A percentile compares a stretch with the other conserved stretches of the same genome.
These are phyloP conservation scores for Latrodectus geometricus DNA, from an alignment of 1,140 invertebrate genomes.

Conservation along the genomic window DNA sequence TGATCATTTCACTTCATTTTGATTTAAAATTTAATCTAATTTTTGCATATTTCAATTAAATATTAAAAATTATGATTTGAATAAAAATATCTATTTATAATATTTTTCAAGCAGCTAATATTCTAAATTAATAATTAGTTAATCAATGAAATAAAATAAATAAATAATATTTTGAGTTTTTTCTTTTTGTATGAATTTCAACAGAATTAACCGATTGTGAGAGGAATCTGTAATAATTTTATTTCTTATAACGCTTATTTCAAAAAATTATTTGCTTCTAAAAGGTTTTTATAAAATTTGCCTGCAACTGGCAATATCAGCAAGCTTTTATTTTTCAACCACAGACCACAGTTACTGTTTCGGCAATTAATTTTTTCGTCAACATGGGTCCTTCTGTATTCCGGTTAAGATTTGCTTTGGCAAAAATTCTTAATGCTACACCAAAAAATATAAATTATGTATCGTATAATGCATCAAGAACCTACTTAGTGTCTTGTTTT, in stretches of 20 bases:
- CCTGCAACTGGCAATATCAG: not conserved
- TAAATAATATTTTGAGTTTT: too few relatives aligned
- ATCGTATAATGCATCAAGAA: not conserved
- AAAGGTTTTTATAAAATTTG: not conserved
- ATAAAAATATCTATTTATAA: too few relatives aligned
- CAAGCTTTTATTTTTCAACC: not conserved
- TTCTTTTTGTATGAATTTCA: not conserved
- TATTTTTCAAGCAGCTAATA: too few relatives aligned
- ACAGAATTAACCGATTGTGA: not conserved
- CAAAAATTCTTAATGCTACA: slow-evolving; percentile 8
- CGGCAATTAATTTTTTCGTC: not conserved
- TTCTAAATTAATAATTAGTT: too few relatives aligned
- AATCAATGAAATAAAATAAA: too few relatives aligned
- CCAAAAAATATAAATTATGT: not conserved
- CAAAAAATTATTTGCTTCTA: not conserved
- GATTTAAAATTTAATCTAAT: too few relatives aligned
- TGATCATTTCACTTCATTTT: too few relatives aligned
- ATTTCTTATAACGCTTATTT: not conserved
- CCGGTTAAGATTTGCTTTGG: slow-evolving; percentile 5
- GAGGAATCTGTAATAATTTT: not conserved
- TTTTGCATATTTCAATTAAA: too few relatives aligned
- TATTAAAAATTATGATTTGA: too few relatives aligned
- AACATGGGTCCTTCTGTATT: slow-evolving; percentile 23
- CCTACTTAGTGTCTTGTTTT: not conserved
- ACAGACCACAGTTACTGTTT: not conserved